These are phyloP conservation scores for Actinia tenebrosa DNA, from an alignment of 64 coral and sea anemone species.

Conservation along the genomic window DNA sequence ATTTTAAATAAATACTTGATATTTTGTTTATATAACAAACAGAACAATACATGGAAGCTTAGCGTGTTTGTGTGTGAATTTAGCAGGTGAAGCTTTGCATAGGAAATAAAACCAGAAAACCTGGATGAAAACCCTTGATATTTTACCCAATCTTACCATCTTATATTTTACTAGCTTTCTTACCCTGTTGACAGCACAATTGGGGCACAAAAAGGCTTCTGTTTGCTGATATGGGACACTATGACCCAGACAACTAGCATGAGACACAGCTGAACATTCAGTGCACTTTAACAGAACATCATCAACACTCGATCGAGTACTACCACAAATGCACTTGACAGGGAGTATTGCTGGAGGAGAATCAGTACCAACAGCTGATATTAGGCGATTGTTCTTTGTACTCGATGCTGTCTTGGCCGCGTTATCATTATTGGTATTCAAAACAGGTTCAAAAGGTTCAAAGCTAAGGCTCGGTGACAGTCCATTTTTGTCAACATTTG, in stretches of 20 bases:
- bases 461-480: background rate
- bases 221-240: background rate
- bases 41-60: too few species aligned
- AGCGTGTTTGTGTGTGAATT: too few species aligned
- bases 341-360: background rate
- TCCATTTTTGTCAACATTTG: background rate
- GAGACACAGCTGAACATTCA: constrained; percentile 37
- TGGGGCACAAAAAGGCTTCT: background rate
- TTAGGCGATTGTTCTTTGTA: background rate
- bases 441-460: background rate
- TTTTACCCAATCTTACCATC: too few species aligned
- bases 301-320: constrained; percentile 1
- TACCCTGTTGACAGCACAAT: background rate
- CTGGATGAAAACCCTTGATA: too few species aligned
- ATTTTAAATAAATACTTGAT: too few species aligned
- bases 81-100: too few species aligned
- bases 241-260: constrained; percentile 11
- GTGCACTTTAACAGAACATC: constrained; percentile 45
- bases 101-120: too few species aligned
- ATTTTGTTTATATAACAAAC: too few species aligned
- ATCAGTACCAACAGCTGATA: background rate
- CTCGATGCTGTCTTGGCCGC: background rate
- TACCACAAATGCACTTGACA: constrained; percentile 60
- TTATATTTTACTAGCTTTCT: background rate
- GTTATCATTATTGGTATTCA: background rate